Conservation (phyloP, 2,113 vertebrate genomes). For the Bostrychus sinensis region DNA sequence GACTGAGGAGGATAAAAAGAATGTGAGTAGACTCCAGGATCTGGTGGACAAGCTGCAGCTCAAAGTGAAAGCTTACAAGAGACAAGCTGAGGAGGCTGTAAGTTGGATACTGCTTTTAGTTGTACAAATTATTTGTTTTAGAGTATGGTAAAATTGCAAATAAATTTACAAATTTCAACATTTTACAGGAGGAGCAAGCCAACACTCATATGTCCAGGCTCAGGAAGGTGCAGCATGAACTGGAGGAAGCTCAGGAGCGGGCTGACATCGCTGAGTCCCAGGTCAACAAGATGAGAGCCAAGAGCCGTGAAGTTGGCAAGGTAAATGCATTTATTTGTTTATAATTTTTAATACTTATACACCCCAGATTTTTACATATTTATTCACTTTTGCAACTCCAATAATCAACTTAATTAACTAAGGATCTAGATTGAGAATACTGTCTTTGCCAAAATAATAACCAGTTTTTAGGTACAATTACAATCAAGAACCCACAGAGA, state of each 20-base stretch:
- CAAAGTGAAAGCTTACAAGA: slow-evolving; percentile 73
- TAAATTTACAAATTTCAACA: background rate
- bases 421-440: too few relatives aligned
- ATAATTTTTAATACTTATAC: background rate
- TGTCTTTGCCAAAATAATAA: too few relatives aligned
- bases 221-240: slow-evolving; percentile 69
- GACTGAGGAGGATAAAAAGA: slow-evolving; percentile 73
- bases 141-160: too few relatives aligned
- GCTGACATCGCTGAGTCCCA: slow-evolving; percentile 70
- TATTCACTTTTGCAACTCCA: too few relatives aligned
- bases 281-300: slow-evolving; percentile 71
- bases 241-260: slow-evolving; percentile 71
- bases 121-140: too few relatives aligned
- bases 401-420: too few relatives aligned
- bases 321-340: slow-evolving; percentile 22
- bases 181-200: slow-evolving; percentile 66
- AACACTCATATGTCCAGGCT: slow-evolving; percentile 66
- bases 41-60: slow-evolving; percentile 69
- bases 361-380: background rate
- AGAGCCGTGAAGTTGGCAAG: slow-evolving; percentile 68
- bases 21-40: slow-evolving; percentile 59
- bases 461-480: too few relatives aligned
- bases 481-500: too few relatives aligned
- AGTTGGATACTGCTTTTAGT: too few relatives aligned
- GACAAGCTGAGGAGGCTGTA: slow-evolving; percentile 67